phyloP scores from a whole-genome alignment of 2,888 invertebrate species.

The Lasioglossum calceatum region DNA sequence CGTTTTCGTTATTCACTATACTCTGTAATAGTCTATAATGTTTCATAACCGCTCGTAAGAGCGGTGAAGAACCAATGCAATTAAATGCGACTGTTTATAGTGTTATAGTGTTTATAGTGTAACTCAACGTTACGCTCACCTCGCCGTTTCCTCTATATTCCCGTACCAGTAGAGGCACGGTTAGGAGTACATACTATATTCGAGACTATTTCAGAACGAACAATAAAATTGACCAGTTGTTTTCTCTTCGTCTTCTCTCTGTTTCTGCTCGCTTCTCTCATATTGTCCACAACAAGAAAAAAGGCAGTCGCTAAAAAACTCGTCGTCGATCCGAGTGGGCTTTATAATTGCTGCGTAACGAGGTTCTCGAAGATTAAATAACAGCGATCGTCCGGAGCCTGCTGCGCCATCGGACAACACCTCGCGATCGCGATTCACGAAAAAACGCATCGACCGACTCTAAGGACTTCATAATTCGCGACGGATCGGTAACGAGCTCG shows the following conservation, averaged over 20 bases:
- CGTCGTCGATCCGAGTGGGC: constrained; percentile 29
- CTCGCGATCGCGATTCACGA: constrained; percentile 28
- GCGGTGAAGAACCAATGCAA: too few relatives aligned
- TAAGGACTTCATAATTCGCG: constrained; percentile 56
- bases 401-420: constrained; percentile 48
- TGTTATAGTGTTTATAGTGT: too few relatives aligned
- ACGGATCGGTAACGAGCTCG: constrained; percentile 50
- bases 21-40: too few relatives aligned
- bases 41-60: too few relatives aligned
- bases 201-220: neutral
- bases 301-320: constrained; percentile 36
- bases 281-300: neutral
- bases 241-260: neutral
- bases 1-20: too few relatives aligned
- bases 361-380: constrained; percentile 53
- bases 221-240: neutral
- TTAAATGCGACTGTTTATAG: too few relatives aligned
- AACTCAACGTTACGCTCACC: too few relatives aligned
- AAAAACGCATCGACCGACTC: constrained; percentile 36
- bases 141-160: too few relatives aligned
- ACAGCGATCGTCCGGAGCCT: constrained; percentile 10
- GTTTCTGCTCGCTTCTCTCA: neutral
- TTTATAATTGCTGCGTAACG: constrained; percentile 55
- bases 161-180: too few relatives aligned
- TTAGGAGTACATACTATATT: too few relatives aligned